Base-by-base conservation (phyloP, 2,888 invertebrate genomes). In the Rotaria sp. region DNA sequence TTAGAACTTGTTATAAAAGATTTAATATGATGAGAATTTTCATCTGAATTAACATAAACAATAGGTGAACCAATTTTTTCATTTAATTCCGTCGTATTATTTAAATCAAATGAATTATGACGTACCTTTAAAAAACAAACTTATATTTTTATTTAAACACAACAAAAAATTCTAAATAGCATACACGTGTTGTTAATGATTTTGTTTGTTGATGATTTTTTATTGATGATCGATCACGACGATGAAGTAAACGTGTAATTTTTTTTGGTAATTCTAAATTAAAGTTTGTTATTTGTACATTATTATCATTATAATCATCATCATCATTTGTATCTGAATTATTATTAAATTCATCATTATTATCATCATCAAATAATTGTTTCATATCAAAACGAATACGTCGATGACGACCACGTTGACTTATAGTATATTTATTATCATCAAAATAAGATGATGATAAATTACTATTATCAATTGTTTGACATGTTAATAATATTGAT, bases 341-440 rank as follows among this genome's bases (percentile, higher is more conserved):
- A 67, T 30, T 18, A 30, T n/a, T 2, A 35, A 30, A 30, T n/a
- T 67, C 24, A 24, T 67, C 67, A 11, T 67, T 0, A 30, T 67
- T 0, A 30, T 35, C 45, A n/a, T 75, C 3, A 24, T n/a, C 45
- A 26, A 45, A 10, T 7, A 45, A 26, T n/a, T 45, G 18, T 45
- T n/a, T 80, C 38, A 80, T 80, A 45, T 80, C 45, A 13, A 80
- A 80, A 10, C 80, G 80, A 11, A 45, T 45, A 45, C 45, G 80
- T 45, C 80, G 80, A 13, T 80, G 24, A 26, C 80, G 80, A 45
- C 80, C 80, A 45, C 80, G 80, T 45, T 80, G 80, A 80, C 80
- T 80, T 41, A 80, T 45, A 13, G 1, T 45, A n/a, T 26, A 11
- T 24, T 45, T 45, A 2, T 26, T 24, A 10, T 80, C 80, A 45